Percentiles rank a stretch among this genome's conserved stretches.
phyloP scores from a whole-genome alignment of 2,113 vertebrate genomes.

The Manacus vitellinus region DNA sequence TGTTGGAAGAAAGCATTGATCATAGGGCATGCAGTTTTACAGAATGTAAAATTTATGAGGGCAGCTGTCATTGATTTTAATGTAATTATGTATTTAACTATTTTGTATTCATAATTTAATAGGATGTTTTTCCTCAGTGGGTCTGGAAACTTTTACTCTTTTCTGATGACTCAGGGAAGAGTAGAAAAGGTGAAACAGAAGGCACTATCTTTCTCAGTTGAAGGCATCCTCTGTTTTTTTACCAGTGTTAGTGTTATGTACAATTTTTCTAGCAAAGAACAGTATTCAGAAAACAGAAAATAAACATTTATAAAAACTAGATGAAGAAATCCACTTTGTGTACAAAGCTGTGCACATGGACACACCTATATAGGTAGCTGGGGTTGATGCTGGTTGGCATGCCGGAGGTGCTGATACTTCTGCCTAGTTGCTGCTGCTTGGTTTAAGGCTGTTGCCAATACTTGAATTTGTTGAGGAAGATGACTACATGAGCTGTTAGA shows the following conservation, averaged over 20 bases:
- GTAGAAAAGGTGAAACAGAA: background rate
- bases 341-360: background rate
- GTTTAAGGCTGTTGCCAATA: background rate
- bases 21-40: background rate
- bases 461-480: accelerated
- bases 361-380: accelerated
- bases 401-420: background rate
- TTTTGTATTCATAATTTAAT: background rate
- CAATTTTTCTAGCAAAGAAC: background rate
- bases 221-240: background rate
- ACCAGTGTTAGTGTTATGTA: background rate
- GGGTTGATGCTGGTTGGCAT: background rate
- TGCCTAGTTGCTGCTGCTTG: background rate
- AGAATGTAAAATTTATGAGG: background rate
- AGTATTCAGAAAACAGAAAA: background rate
- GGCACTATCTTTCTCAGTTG: background rate
- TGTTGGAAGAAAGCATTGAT: background rate
- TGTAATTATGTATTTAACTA: background rate
- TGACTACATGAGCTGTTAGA: background rate
- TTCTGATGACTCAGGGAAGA: background rate
- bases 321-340: background rate
- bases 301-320: background rate
- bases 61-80: background rate
- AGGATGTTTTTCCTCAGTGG: background rate
- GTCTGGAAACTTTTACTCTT: background rate